phyloP scores from a whole-genome alignment of 2,888 invertebrate species.

The Parthenolecanium corni region DNA sequence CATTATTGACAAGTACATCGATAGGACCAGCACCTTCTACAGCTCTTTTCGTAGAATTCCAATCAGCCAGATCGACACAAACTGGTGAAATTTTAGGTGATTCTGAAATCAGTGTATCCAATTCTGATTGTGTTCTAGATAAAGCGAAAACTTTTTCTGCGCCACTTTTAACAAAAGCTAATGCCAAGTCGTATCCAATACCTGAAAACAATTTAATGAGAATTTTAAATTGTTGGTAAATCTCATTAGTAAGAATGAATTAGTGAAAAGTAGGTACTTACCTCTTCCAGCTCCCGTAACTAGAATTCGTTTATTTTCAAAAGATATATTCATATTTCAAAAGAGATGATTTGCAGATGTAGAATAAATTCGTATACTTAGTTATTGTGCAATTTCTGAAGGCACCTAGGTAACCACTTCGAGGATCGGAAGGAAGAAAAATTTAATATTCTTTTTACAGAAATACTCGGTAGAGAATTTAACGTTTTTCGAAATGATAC shows the following conservation, averaged over 20 bases:
- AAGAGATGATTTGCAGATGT: background rate
- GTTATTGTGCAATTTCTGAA: too few species aligned
- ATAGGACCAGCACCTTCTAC: constrained; percentile 50
- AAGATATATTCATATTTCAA: constrained; percentile 12
- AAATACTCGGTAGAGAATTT: too few species aligned
- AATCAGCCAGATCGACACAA: constrained; percentile 61
- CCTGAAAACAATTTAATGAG: constrained; percentile 7
- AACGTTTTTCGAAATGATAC: too few species aligned
- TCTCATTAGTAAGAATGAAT: too few species aligned
- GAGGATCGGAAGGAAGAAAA: too few species aligned
- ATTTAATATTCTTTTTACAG: too few species aligned
- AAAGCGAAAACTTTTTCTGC: constrained; percentile 19
- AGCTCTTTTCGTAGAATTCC: constrained; percentile 57
- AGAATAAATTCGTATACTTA: too few species aligned
- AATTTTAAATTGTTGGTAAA: too few species aligned
- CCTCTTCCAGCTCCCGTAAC: constrained; percentile 28
- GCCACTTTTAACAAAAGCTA: constrained; percentile 14
- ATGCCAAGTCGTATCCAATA: constrained; percentile 7
- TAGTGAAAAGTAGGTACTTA: constrained; percentile 3
- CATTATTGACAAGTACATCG: constrained; percentile 81
- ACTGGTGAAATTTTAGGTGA: constrained; percentile 47
- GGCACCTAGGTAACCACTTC: too few species aligned
- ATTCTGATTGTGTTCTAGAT: constrained; percentile 11
- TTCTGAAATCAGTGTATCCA: constrained; percentile 13
- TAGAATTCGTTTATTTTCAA: constrained; percentile 29